These are phyloP conservation scores for Pollenia labialis DNA, from an alignment of 2,888 invertebrate species.

Conservation along the genomic window DNA sequence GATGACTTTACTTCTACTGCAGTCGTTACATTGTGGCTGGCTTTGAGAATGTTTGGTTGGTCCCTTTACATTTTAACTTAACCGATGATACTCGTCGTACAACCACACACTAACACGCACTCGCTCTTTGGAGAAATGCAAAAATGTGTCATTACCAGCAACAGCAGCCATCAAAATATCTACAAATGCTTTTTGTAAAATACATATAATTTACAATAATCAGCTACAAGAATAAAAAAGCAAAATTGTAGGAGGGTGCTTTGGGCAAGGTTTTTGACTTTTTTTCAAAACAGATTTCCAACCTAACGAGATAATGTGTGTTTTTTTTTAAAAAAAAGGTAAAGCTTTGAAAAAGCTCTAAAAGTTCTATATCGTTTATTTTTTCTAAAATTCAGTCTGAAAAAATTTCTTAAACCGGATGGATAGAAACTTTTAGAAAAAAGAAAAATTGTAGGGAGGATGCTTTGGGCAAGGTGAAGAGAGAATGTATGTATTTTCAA, in stretches of 20 bases:
- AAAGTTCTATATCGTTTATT: too few relatives aligned
- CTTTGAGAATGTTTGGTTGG: constrained; percentile 15
- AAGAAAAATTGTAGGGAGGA: neutral
- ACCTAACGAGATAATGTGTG: neutral
- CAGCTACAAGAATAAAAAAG: neutral
- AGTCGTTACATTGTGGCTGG: constrained; percentile 35
- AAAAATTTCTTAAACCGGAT: too few relatives aligned
- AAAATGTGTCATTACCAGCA: constrained; percentile 72
- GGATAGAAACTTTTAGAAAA: too few relatives aligned
- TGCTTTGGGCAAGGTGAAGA: neutral
- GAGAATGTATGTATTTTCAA: neutral
- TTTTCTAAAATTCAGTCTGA: too few relatives aligned
- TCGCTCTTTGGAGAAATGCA: constrained; percentile 54
- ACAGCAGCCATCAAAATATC: constrained; percentile 51
- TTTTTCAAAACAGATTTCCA: neutral
- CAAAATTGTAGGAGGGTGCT: neutral
- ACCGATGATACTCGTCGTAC: neutral
- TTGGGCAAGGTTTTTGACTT: neutral
- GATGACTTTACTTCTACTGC: constrained; percentile 35
- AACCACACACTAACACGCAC: constrained; percentile 10
- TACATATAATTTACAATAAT: constrained; percentile 42
- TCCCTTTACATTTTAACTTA: constrained; percentile 48
- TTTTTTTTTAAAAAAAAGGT: too few relatives aligned
- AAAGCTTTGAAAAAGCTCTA: too few relatives aligned
- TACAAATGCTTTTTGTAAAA: constrained; percentile 59